Evolutionary conservation across 2,797 vertebrate genomes (phyloP).

Genomic region (Toxotes lorentzi): DNA sequence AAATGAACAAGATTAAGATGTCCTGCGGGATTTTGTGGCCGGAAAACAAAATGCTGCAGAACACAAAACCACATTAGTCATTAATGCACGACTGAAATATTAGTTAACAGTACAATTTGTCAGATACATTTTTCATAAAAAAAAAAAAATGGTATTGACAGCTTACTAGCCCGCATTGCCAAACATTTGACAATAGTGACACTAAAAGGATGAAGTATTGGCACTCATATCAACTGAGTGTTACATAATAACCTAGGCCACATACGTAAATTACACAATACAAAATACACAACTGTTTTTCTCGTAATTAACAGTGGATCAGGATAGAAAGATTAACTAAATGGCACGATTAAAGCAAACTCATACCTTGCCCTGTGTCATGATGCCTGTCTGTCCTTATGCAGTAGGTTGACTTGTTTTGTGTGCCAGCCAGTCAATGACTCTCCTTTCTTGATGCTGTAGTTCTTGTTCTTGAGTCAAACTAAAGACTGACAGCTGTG

Average conservation of each 20-base stretch:
- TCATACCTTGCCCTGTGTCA: slow-evolving; percentile 87
- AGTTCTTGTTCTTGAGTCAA: slow-evolving; percentile 17
- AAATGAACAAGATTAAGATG: background rate
- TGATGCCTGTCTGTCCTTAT: slow-evolving; percentile 58
- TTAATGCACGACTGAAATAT: background rate
- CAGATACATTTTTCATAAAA: background rate
- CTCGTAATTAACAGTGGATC: background rate
- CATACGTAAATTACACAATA: background rate
- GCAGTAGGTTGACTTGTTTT: slow-evolving; percentile 23
- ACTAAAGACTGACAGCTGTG: slow-evolving; percentile 8
- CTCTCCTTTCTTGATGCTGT: slow-evolving; percentile 23
- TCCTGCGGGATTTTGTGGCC: background rate
- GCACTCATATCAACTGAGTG: background rate
- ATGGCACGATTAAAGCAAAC: background rate
- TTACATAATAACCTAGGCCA: slow-evolving; percentile 38
- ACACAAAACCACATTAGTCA: background rate
- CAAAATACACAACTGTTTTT: background rate
- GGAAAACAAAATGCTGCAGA: background rate
- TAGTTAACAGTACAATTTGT: background rate
- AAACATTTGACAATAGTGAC: slow-evolving; percentile 6
- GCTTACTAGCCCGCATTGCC: background rate
- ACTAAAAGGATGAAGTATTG: background rate
- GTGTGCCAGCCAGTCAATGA: slow-evolving; percentile 20
- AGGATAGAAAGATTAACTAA: background rate
- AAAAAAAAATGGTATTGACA: background rate